Percentiles rank a stretch among this genome's conserved stretches.
Conservation (phyloP, 2,888 invertebrate genomes). For the Agrypnus murinus region DNA sequence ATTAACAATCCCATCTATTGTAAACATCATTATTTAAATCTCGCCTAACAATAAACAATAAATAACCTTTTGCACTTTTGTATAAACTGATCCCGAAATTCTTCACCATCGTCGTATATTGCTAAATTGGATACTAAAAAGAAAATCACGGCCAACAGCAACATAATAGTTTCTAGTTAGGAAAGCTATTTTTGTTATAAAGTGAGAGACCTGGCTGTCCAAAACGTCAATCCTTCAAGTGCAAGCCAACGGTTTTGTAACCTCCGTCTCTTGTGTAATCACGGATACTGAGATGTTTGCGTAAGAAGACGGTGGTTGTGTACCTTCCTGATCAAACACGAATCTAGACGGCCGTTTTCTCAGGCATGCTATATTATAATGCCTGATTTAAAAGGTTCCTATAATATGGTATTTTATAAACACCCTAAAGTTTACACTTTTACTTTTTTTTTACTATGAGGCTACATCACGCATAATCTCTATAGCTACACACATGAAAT, state of each 20-base stretch:
- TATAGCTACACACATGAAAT: not conserved
- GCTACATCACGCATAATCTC: not conserved
- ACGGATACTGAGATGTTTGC: constrained; percentile 33
- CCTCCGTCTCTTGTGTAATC: constrained; percentile 27
- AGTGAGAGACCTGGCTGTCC: constrained; percentile 20
- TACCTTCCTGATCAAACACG: constrained; percentile 31
- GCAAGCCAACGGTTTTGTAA: constrained; percentile 22
- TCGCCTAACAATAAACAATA: constrained; percentile 27
- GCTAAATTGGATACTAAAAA: constrained; percentile 20
- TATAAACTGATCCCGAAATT: constrained; percentile 5
- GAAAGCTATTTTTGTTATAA: constrained; percentile 25
- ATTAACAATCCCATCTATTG: constrained; percentile 1
- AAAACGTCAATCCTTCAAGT: constrained; percentile 28
- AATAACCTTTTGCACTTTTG: constrained; percentile 24
- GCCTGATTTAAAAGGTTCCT: constrained; percentile 30
- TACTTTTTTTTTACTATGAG: constrained; percentile 11
- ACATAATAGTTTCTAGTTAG: constrained; percentile 20
- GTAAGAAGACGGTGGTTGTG: constrained; percentile 33
- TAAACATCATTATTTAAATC: not conserved
- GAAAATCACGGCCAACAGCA: constrained; percentile 16
- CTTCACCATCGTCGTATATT: no score
- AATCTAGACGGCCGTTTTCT: constrained; percentile 28
- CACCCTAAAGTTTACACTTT: constrained; percentile 19
- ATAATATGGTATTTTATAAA: no score
- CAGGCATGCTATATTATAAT: constrained; percentile 7